Conservation (phyloP, 2,797 vertebrate species). For the Hephaestus fuliginosus region DNA sequence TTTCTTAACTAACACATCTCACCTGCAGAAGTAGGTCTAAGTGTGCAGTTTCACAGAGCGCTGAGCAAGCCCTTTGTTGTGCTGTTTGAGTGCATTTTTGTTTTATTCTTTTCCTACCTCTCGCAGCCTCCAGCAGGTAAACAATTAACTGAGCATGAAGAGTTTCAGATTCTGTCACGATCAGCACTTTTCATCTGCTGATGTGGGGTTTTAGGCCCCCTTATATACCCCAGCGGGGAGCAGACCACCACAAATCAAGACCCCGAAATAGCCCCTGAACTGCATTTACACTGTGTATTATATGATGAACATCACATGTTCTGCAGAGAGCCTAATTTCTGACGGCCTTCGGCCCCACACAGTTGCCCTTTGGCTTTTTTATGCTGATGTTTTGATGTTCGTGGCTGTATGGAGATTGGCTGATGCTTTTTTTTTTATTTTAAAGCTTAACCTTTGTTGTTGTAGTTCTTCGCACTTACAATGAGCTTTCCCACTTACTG, state of each 20-base stretch:
- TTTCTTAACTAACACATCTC: constrained; percentile 5
- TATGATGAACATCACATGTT: constrained; percentile 26
- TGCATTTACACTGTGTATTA: constrained; percentile 14
- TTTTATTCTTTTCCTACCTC: constrained; percentile 31
- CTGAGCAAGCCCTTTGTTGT: constrained; percentile 58
- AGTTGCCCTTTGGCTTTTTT: neutral
- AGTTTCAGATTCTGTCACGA: constrained; percentile 44
- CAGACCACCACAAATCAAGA: constrained; percentile 47
- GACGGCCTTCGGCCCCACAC: neutral
- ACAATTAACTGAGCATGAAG: constrained; percentile 68
- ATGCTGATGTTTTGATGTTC: constrained; percentile 26
- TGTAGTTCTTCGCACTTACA: neutral
- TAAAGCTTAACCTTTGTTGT: neutral
- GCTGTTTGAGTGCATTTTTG: constrained; percentile 42
- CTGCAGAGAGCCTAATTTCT: constrained; percentile 22
- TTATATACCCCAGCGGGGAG: constrained; percentile 8
- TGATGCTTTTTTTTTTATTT: neutral
- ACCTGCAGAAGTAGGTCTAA: constrained; percentile 37
- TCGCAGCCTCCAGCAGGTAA: constrained; percentile 63
- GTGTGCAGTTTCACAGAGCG: constrained; percentile 38
- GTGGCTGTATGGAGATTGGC: neutral
- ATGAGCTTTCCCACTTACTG: neutral
- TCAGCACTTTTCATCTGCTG: constrained; percentile 79
- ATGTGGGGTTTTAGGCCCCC: constrained; percentile 57
- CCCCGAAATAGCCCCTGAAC: constrained; percentile 41